Evolutionary conservation across 2,113 vertebrate genomes (phyloP).

Genomic region (Zosterops lateralis): DNA sequence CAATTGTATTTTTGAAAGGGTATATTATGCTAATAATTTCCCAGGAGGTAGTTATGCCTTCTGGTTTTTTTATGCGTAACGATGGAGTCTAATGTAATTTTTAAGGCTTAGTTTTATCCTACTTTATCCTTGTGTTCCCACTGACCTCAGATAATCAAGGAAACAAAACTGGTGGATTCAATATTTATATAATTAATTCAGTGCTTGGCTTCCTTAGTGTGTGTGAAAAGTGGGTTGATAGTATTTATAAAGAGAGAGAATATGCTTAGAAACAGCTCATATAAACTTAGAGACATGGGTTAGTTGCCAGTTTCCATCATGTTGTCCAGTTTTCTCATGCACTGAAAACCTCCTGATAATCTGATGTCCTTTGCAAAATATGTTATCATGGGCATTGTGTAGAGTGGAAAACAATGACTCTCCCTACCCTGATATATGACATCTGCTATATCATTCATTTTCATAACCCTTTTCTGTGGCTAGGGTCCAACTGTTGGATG

Average conservation of each 20-base stretch:
- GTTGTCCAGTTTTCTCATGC: not conserved
- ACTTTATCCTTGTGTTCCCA: not conserved
- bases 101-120: not conserved
- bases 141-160: not conserved
- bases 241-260: not conserved
- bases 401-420: conserved; percentile 20
- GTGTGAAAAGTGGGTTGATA: not conserved
- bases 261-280: not conserved
- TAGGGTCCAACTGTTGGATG: conserved; percentile 1
- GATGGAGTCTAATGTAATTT: not conserved
- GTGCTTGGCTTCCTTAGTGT: not conserved
- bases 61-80: not conserved
- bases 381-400: conserved; percentile 14
- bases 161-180: not conserved
- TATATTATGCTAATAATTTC: not conserved
- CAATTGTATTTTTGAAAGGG: not conserved
- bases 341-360: conserved; percentile 11
- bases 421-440: not conserved
- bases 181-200: not conserved
- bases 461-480: conserved; percentile 30
- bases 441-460: conserved; percentile 42
- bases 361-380: not conserved
- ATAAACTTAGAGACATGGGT: not conserved
- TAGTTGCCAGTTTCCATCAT: not conserved
- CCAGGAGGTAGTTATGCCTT: not conserved